Percentiles rank a stretch among this genome's conserved stretches.
Evolutionary conservation across 53 echinoderm and acorn worm genomes (phyloP).

Genomic region (Hippasteria phrygiana): DNA sequence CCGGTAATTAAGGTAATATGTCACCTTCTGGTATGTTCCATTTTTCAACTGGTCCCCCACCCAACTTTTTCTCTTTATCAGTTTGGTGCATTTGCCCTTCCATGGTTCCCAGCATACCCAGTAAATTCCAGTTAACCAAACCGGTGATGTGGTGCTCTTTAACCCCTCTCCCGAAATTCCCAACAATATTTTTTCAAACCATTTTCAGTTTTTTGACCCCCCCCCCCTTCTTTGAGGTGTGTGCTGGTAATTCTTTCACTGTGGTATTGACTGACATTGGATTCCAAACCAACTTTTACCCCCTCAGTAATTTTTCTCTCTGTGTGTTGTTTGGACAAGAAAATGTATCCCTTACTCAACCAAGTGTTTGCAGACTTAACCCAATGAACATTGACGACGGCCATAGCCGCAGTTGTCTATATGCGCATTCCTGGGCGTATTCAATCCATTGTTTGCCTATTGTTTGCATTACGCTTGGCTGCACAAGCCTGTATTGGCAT

Average conservation of each 20-base stretch:
- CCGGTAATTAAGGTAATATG: conserved; percentile 60
- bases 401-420: too few relatives aligned
- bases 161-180: neutral
- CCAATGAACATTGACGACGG: too few relatives aligned
- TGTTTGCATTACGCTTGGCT: too few relatives aligned
- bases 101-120: conserved; percentile 37
- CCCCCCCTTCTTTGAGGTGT: neutral
- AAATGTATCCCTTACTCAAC: too few relatives aligned
- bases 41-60: neutral
- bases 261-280: neutral
- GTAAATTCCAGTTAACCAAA: neutral
- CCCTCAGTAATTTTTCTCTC: neutral
- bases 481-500: too few relatives aligned
- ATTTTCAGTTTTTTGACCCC: neutral
- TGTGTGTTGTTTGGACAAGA: neutral
- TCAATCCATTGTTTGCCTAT: too few relatives aligned
- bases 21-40: conserved; percentile 30
- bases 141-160: conserved; percentile 14
- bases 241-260: neutral
- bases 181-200: neutral
- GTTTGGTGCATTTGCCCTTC: neutral
- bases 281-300: neutral
- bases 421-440: too few relatives aligned
- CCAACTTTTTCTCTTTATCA: neutral
- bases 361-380: too few relatives aligned